Base-by-base conservation (phyloP, 2,113 vertebrate genomes). In the Pseudolaguvia tuberculata region DNA sequence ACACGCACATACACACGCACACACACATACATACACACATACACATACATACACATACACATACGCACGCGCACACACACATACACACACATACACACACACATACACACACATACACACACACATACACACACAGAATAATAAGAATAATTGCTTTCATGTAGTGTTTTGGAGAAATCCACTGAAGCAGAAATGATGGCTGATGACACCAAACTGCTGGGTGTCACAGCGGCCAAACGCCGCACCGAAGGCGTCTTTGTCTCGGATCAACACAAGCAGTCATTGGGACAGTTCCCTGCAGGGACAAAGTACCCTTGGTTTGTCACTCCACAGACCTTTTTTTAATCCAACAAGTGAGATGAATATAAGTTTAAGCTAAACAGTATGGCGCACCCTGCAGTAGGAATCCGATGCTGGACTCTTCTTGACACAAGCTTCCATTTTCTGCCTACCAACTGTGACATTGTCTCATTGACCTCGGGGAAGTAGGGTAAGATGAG, bases 131-230 rank as follows among this genome's bases (percentile, higher is more conserved):
- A 21, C n/a, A n/a, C n/a, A n/a, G n/a, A n/a, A n/a, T n/a, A n/a
- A n/a, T n/a, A n/a, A n/a, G 29, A 85, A 88, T 51, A 56, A 65
- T 48, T 68, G 86, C 88, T 85, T 86, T 87, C 90, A 88, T 85
- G 85, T 72, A 75, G 85, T 85, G 85, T 84, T 78, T 89, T 86
- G 88, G 86, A 66, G 82, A 81, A 84, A 80, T 81, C 89, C 86
- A 69, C 71, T 73, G 62, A 77, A 86, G 89, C 87, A 87, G 79
- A 84, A 85, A 84, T 90, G 88, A 93, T 89, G 78, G 83, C 62
- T 83, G 84, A 84, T 85, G 87, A 86, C 83, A 88, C 52, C 84
- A 78, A 82, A 87, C 87, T 89, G 91, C 85, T 88, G 81, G 84
- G 87, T 84, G 85, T 81, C 78, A 15, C 67, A 47, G 76, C 66